A percentile compares a stretch with the other conserved stretches of the same genome.
Conservation (phyloP, 30 jellyfish, hydroid and myxozoan genomes). For the Clytia hemisphaerica region DNA sequence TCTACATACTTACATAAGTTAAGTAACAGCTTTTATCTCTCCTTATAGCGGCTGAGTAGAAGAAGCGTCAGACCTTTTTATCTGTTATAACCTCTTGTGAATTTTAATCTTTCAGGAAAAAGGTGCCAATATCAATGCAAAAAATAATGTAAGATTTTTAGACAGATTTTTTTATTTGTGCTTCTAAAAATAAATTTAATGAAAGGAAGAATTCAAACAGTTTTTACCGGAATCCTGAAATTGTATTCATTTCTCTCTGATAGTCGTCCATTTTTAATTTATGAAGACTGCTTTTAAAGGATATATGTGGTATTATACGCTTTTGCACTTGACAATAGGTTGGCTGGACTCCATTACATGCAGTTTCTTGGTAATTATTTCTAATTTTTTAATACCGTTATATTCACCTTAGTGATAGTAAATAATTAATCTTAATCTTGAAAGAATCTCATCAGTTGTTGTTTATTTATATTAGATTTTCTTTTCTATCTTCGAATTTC, state of each 20-base stretch:
- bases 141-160: constrained; percentile 46
- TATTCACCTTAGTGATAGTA: not conserved
- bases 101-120: constrained; percentile 46
- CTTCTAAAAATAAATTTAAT: not conserved
- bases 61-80: not conserved
- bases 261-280: too few species aligned
- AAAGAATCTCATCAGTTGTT: too few species aligned
- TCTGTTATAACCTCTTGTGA: not conserved
- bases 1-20: too few species aligned
- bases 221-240: too few species aligned
- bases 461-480: not conserved
- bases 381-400: not conserved
- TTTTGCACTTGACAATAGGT: too few species aligned
- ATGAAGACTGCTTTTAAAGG: too few species aligned
- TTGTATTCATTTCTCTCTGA: too few species aligned
- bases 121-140: constrained; percentile 49
- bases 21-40: too few species aligned
- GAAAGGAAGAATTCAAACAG: too few species aligned
- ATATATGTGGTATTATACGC: too few species aligned
- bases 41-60: too few species aligned
- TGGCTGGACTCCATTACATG: constrained; percentile 84
- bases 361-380: constrained; percentile 72
- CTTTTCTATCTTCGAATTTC: not conserved
- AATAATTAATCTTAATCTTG: too few species aligned
- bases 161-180: not conserved